phyloP scores from a whole-genome alignment of 2,888 invertebrate genomes.

The Lithophane ornitopus region DNA sequence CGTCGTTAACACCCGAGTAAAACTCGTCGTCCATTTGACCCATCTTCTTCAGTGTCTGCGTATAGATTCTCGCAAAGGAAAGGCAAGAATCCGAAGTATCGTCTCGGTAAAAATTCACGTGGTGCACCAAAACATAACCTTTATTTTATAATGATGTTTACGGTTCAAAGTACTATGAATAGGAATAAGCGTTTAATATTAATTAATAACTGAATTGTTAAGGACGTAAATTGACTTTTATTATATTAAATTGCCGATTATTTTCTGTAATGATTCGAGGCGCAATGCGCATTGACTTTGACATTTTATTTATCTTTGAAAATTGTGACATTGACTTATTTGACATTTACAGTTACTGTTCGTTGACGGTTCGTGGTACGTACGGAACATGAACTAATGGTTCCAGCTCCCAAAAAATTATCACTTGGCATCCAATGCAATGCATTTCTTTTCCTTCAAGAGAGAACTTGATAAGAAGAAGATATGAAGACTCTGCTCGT shows the following conservation, averaged over 20 bases:
- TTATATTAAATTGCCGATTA: not conserved
- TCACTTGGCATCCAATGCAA: too few species aligned
- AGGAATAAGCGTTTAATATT: not conserved
- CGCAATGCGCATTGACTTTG: conserved; percentile 17
- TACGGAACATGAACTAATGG: too few species aligned
- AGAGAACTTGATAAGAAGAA: too few species aligned
- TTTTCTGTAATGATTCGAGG: not conserved
- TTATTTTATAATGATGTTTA: not conserved
- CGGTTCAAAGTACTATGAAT: not conserved
- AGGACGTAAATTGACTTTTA: not conserved
- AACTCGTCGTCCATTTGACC: conserved; percentile 71
- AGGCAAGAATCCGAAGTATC: not conserved
- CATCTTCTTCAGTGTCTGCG: conserved; percentile 60
- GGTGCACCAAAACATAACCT: conserved; percentile 75
- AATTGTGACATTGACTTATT: not conserved
- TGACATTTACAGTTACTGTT: not conserved
- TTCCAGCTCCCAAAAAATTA: too few species aligned
- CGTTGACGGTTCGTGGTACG: too few species aligned
- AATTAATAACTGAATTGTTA: not conserved
- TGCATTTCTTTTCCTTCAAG: too few species aligned
- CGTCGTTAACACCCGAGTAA: conserved; percentile 69
- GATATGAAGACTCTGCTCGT: too few species aligned
- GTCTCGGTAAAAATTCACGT: conserved; percentile 68
- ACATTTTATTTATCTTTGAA: not conserved
- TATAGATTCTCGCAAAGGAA: not conserved